Evolutionary conservation across 2,888 invertebrate species (phyloP).

Genomic region (Leptura quadrifasciata): DNA sequence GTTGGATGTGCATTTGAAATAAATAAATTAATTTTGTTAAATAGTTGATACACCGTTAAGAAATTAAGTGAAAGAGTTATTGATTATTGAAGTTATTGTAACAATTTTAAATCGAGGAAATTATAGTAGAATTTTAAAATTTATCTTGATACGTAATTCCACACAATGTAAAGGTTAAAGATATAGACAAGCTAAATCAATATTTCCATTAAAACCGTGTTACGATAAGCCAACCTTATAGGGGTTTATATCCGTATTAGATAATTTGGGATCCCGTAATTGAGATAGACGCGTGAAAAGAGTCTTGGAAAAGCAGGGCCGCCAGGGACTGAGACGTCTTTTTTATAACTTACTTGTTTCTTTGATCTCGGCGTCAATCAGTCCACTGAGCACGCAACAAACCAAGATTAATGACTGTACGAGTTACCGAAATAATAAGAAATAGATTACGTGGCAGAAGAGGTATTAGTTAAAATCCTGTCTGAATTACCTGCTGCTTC

Average conservation of each 20-base stretch:
- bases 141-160: background rate
- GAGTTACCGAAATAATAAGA: slow-evolving; percentile 44
- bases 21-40: too few relatives aligned
- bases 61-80: too few relatives aligned
- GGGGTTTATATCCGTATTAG: slow-evolving; percentile 43
- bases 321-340: slow-evolving; percentile 24
- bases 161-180: background rate
- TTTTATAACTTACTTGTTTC: slow-evolving; percentile 43
- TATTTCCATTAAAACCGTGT: slow-evolving; percentile 34
- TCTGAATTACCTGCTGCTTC: background rate
- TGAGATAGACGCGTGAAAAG: slow-evolving; percentile 43
- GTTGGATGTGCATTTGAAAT: too few relatives aligned
- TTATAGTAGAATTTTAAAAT: too few relatives aligned
- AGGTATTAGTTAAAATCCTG: slow-evolving; percentile 18
- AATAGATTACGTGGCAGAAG: slow-evolving; percentile 37
- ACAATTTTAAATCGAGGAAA: too few relatives aligned
- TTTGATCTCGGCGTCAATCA: slow-evolving; percentile 53
- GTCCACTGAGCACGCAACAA: slow-evolving; percentile 46
- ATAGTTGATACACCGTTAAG: too few relatives aligned
- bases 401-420: slow-evolving; percentile 51
- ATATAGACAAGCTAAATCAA: slow-evolving; percentile 24
- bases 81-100: too few relatives aligned
- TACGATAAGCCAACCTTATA: slow-evolving; percentile 35
- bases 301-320: slow-evolving; percentile 23
- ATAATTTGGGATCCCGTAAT: slow-evolving; percentile 41